Evolutionary conservation across 2,888 invertebrate species (phyloP).

Genomic region (Agrotis exclamationis): DNA sequence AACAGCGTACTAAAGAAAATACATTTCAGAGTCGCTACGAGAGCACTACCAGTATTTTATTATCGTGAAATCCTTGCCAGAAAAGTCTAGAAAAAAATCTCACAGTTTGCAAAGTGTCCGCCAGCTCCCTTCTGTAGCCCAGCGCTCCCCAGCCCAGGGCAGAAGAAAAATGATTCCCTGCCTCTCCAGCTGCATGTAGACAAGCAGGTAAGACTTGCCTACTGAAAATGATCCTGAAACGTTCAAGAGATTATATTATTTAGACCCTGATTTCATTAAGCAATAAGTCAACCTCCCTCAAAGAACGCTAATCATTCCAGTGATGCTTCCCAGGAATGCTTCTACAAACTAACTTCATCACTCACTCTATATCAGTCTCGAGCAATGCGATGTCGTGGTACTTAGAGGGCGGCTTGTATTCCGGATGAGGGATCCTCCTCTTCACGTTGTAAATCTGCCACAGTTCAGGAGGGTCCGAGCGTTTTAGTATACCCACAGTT

Average conservation of each 20-base stretch:
- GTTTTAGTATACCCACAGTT: conserved; percentile 65
- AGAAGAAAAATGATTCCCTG: not conserved
- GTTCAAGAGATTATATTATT: not conserved
- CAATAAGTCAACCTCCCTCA: too few relatives aligned
- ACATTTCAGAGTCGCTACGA: too few relatives aligned
- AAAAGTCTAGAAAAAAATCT: not conserved
- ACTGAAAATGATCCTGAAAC: conserved; percentile 39
- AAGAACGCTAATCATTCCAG: too few relatives aligned
- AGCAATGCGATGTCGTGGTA: conserved; percentile 64
- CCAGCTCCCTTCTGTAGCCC: conserved; percentile 28
- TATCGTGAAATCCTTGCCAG: too few relatives aligned
- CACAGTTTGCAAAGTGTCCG: conserved; percentile 40
- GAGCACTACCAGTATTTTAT: too few relatives aligned
- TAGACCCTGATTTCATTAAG: too few relatives aligned
- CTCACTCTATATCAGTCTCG: conserved; percentile 48
- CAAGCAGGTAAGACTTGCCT: conserved; percentile 37
- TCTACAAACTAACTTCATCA: not conserved
- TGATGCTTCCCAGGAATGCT: too few relatives aligned
- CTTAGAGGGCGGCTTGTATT: conserved; percentile 53
- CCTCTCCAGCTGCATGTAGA: conserved; percentile 27
- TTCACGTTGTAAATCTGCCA: conserved; percentile 57
- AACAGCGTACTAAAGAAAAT: not conserved
- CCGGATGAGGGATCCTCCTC: conserved; percentile 54
- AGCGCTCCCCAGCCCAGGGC: conserved; percentile 48
- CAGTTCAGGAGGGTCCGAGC: conserved; percentile 55